phyloP scores from a whole-genome alignment of 92 coral and sea anemone genomes.

The Palythoa heliodiscus region DNA sequence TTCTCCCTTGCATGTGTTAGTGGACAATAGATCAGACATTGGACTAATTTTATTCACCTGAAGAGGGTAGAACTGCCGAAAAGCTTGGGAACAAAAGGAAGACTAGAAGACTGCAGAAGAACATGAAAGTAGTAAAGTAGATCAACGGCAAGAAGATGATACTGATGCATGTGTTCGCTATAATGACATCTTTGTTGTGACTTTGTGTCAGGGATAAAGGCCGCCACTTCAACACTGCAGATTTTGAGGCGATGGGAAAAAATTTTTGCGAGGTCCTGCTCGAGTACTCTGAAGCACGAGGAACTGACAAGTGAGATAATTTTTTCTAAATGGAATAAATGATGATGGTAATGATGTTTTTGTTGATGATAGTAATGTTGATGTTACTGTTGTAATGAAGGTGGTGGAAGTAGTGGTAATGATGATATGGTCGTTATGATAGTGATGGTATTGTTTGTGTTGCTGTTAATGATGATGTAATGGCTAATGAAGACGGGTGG shows the following conservation, averaged over 20 bases:
- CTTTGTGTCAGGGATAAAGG: constrained; percentile 75
- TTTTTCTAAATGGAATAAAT: neutral
- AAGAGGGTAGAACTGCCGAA: too few relatives aligned
- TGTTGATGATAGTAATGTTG: neutral
- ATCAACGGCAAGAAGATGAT: too few relatives aligned
- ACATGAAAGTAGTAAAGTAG: too few relatives aligned
- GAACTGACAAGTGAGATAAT: constrained; percentile 72
- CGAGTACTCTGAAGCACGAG: constrained; percentile 92
- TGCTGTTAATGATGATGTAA: neutral
- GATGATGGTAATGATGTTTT: neutral
- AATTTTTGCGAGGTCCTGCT: constrained; percentile 95
- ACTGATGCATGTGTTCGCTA: too few relatives aligned
- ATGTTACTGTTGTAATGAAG: neutral
- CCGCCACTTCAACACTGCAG: constrained; percentile 94
- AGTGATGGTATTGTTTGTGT: neutral
- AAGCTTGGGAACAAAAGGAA: too few relatives aligned
- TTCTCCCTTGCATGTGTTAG: too few relatives aligned
- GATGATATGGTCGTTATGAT: neutral
- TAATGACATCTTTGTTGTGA: neutral
- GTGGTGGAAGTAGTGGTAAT: neutral
- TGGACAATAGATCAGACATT: too few relatives aligned
- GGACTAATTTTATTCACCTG: too few relatives aligned
- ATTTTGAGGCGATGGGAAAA: constrained; percentile 97
- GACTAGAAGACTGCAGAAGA: too few relatives aligned
- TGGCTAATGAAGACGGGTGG: neutral